phyloP scores from a whole-genome alignment of 2,113 vertebrate species.

The Phycodurus eques region DNA sequence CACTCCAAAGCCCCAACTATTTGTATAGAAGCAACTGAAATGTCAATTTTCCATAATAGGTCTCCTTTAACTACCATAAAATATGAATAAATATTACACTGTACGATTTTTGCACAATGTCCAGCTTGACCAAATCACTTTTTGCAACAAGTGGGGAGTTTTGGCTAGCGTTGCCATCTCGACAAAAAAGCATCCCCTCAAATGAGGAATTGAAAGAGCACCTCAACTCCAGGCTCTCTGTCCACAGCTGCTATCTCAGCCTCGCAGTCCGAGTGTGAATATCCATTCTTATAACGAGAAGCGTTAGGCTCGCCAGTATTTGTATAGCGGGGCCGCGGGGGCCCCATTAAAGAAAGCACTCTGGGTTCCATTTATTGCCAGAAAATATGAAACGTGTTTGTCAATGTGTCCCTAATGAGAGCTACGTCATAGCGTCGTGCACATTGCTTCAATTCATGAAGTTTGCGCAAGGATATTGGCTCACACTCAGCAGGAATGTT shows the following conservation, averaged over 20 bases:
- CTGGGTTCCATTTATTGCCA: conserved; percentile 30
- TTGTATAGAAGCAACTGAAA: too few relatives aligned
- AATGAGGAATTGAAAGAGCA: conserved; percentile 26
- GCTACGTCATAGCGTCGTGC: conserved; percentile 10
- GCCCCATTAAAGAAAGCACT: conserved; percentile 36
- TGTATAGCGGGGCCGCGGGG: conserved; percentile 35
- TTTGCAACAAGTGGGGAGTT: conserved; percentile 36
- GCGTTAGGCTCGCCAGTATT: conserved; percentile 45
- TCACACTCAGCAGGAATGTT: not conserved
- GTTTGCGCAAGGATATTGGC: not conserved
- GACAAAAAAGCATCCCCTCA: conserved; percentile 11
- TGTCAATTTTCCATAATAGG: too few relatives aligned
- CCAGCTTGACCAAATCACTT: not conserved
- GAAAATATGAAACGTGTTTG: conserved; percentile 29
- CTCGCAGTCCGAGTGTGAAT: conserved; percentile 59
- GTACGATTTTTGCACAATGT: not conserved
- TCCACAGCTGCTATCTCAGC: conserved; percentile 62
- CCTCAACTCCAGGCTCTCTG: conserved; percentile 39
- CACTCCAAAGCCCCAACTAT: too few relatives aligned
- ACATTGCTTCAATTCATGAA: conserved; percentile 15
- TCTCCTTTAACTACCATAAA: not conserved
- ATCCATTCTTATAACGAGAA: conserved; percentile 51
- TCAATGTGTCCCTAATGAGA: conserved; percentile 27
- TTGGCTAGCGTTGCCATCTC: not conserved
- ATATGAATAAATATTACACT: not conserved